phyloP scores from a whole-genome alignment of 1,140 invertebrate species.

The Pogonognathellus flavescens region DNA sequence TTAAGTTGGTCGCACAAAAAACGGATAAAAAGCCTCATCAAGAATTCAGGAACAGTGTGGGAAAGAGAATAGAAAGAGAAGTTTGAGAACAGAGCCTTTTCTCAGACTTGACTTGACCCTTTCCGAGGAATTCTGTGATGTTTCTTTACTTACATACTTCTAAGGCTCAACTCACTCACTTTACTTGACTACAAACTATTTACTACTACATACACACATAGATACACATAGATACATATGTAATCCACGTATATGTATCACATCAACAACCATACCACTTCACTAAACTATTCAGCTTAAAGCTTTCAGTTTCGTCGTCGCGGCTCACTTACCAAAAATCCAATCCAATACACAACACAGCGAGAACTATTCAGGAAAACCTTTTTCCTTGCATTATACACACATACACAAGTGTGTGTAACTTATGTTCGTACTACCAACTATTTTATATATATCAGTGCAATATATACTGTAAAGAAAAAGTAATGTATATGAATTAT shows the following conservation, averaged over 20 bases:
- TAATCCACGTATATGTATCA: no score
- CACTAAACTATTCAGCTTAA: slow-evolving; percentile 9
- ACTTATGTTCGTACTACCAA: no score
- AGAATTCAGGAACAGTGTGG: slow-evolving; percentile 65
- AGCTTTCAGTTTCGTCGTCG: slow-evolving; percentile 28
- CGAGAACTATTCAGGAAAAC: no score
- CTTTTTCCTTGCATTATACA: no score
- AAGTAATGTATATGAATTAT: no score
- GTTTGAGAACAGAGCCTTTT: slow-evolving; percentile 9
- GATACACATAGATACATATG: no score
- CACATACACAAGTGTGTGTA: no score
- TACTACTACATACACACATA: neutral
- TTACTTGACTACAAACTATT: slow-evolving; percentile 1
- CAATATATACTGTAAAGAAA: no score
- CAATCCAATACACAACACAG: neutral
- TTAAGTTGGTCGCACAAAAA: slow-evolving; percentile 36
- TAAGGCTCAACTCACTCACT: neutral
- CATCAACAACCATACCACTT: no score
- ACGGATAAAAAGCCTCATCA: slow-evolving; percentile 62
- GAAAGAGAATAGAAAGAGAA: slow-evolving; percentile 57
- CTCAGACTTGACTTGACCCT: slow-evolving; percentile 55
- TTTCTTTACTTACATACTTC: neutral
- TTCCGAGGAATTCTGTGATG: slow-evolving; percentile 41
- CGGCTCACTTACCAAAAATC: slow-evolving; percentile 41
- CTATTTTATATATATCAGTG: no score